Percentiles rank a stretch among this genome's conserved stretches.
These are phyloP conservation scores for Sitta carolinensis DNA, from an alignment of 2,797 vertebrate genomes.

Conservation along the genomic window DNA sequence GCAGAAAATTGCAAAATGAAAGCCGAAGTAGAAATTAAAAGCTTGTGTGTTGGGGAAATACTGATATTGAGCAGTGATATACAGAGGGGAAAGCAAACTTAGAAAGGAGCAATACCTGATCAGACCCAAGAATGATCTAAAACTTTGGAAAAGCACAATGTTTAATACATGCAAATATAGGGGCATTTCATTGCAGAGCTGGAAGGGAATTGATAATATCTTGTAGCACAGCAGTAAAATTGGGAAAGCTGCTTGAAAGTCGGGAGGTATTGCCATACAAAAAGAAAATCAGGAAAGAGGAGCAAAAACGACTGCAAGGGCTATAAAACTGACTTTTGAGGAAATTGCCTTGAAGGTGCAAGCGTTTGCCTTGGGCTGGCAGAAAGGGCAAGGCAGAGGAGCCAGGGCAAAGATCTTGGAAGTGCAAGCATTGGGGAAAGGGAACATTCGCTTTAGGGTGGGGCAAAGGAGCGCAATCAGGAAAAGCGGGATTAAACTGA, in stretches of 20 bases:
- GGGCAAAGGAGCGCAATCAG: not conserved
- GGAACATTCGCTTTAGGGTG: not conserved
- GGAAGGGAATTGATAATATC: not conserved
- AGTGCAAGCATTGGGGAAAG: not conserved
- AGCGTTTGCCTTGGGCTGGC: not conserved
- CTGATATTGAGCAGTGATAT: slow-evolving; percentile 3
- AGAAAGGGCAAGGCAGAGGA: not conserved
- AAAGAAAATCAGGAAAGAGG: not conserved
- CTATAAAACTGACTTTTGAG: not conserved
- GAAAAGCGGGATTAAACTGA: slow-evolving; percentile 41
- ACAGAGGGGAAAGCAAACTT: not conserved
- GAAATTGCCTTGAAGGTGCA: not conserved
- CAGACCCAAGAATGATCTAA: not conserved
- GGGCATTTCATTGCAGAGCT: not conserved
- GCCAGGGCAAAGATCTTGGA: not conserved
- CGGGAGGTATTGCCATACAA: not conserved
- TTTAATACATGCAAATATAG: not conserved
- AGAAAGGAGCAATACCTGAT: not conserved
- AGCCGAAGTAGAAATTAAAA: slow-evolving; percentile 28
- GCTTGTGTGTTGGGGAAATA: not conserved
- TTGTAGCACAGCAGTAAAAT: not conserved
- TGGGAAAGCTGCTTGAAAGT: not conserved
- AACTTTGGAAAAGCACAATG: not conserved
- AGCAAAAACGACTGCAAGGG: not conserved
- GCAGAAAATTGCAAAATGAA: slow-evolving; percentile 29